Evolutionary conservation across 2,888 invertebrate species (phyloP).

Genomic region (Acleris sparsana): DNA sequence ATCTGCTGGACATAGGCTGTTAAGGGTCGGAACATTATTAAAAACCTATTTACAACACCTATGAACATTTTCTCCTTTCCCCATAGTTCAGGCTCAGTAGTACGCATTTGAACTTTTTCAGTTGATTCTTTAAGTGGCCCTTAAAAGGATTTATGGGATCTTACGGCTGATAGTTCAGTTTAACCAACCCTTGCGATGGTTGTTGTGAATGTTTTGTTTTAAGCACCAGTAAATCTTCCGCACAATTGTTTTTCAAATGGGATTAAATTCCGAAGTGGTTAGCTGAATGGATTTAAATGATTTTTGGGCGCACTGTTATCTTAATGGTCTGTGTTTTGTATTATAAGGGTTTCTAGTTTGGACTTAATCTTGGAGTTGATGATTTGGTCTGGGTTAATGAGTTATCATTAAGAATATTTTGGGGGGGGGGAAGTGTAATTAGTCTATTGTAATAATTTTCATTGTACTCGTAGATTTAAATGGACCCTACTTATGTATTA

Average conservation of each 20-base stretch:
- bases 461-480: too few species aligned
- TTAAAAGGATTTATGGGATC: constrained; percentile 72
- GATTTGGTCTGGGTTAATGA: too few species aligned
- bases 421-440: too few species aligned
- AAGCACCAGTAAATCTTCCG: constrained; percentile 24
- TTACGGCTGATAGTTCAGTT: constrained; percentile 60
- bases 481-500: too few species aligned
- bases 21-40: too few species aligned
- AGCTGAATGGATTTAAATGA: constrained; percentile 28
- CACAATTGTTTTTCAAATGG: constrained; percentile 33
- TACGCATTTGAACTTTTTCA: constrained; percentile 74
- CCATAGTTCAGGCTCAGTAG: constrained; percentile 43
- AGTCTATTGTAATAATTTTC: too few species aligned
- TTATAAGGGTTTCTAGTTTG: neutral
- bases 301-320: constrained; percentile 15
- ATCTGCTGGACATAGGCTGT: too few species aligned
- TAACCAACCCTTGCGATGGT: constrained; percentile 21
- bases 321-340: constrained; percentile 21
- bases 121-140: constrained; percentile 79
- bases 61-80: too few species aligned
- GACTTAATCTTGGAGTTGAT: too few species aligned
- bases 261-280: constrained; percentile 29
- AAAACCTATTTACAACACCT: too few species aligned
- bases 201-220: constrained; percentile 26
- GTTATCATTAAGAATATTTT: too few species aligned